These are phyloP conservation scores for Peromyscus melanophrys DNA, from an alignment of 2,797 vertebrate genomes.

Conservation along the genomic window DNA sequence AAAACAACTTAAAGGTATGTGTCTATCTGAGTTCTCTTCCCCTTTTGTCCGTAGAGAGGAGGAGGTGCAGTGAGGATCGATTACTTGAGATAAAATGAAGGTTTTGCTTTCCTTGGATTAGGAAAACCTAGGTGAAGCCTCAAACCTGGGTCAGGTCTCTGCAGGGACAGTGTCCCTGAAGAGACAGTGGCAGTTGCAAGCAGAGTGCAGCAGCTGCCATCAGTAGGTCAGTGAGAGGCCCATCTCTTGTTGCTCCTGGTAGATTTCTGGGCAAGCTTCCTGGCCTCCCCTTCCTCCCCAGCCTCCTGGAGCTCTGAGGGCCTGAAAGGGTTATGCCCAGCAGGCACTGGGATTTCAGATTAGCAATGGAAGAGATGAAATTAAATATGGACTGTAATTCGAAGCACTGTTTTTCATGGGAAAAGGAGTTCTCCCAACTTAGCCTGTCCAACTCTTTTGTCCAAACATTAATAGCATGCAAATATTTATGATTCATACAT, in stretches of 20 bases:
- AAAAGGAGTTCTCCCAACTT: constrained; percentile 66
- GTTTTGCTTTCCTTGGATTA: not conserved
- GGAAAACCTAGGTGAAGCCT: not conserved
- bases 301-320: not conserved
- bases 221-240: not conserved
- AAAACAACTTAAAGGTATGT: not conserved
- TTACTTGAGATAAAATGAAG: not conserved
- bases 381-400: constrained; percentile 78
- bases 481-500: constrained; percentile 79
- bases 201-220: too few species aligned
- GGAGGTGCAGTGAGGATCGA: not conserved
- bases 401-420: constrained; percentile 69
- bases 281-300: not conserved
- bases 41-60: not conserved
- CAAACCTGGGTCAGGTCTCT: not conserved
- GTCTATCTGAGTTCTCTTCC: not conserved
- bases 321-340: constrained; percentile 14
- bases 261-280: not conserved
- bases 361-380: constrained; percentile 47
- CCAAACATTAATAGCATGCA: constrained; percentile 72
- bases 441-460: constrained; percentile 70
- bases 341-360: constrained; percentile 52
- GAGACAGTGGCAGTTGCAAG: fast-evolving
- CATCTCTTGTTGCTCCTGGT: not conserved
- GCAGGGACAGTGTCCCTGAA: not conserved